These are phyloP conservation scores for Lagocephalus sceleratus DNA, from an alignment of 2,797 vertebrate genomes.

Conservation along the genomic window DNA sequence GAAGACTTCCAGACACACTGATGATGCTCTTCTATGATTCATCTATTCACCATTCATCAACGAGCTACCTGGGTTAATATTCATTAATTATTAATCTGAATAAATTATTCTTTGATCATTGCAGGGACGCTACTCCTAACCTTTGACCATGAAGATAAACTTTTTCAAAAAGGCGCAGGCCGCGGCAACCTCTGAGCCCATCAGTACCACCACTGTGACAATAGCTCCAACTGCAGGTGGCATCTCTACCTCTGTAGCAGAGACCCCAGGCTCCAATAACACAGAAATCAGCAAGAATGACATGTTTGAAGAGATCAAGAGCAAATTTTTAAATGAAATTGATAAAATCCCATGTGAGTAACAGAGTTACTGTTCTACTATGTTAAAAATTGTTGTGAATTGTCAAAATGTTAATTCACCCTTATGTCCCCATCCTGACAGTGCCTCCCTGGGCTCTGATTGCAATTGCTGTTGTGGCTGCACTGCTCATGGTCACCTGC, in stretches of 20 bases:
- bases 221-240: constrained; percentile 58
- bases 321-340: constrained; percentile 93
- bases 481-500: constrained; percentile 91
- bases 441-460: constrained; percentile 96
- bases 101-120: constrained; percentile 21
- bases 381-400: background rate
- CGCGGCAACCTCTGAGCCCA: constrained; percentile 68
- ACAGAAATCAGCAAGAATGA: constrained; percentile 82
- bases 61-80: no score
- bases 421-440: constrained; percentile 52
- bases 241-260: constrained; percentile 72
- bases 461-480: constrained; percentile 89
- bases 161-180: constrained; percentile 71
- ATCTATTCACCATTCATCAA: no score
- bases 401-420: background rate
- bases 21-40: no score
- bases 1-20: no score
- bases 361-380: background rate
- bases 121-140: constrained; percentile 61
- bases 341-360: constrained; percentile 92
- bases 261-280: constrained; percentile 78
- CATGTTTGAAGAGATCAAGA: constrained; percentile 87
- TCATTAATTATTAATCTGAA: no score
- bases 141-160: constrained; percentile 78
- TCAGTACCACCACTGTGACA: constrained; percentile 58